Conservation (phyloP, 2,888 invertebrate species). For the Drosophila kokeensis region DNA sequence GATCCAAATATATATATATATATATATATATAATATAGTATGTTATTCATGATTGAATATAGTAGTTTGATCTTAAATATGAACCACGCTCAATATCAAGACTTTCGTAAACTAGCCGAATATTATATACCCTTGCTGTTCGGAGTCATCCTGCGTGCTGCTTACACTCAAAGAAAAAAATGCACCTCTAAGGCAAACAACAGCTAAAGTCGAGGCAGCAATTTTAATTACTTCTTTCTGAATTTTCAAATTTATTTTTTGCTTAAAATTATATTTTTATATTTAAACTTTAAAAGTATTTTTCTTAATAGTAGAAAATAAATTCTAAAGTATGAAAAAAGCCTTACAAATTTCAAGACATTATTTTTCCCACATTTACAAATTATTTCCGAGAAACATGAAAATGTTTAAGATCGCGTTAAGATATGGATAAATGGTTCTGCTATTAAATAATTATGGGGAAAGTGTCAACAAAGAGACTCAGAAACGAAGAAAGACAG, state of each 20-base stretch:
- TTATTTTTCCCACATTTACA: not conserved
- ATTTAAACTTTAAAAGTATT: not conserved
- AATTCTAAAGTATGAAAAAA: not conserved
- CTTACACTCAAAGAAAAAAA: not conserved
- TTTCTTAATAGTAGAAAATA: not conserved
- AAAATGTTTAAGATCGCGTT: not conserved
- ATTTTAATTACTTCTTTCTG: not conserved
- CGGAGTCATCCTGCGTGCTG: not conserved
- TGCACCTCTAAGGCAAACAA: rapidly evolving
- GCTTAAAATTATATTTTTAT: not conserved
- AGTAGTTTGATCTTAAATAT: not conserved
- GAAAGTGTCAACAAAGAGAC: rapidly evolving
- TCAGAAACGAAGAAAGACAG: too few species aligned
- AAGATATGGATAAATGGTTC: not conserved
- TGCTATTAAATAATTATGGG: not conserved
- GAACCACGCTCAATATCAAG: not conserved
- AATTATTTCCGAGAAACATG: not conserved
- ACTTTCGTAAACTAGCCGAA: not conserved
- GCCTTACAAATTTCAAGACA: not conserved
- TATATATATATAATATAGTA: not conserved
- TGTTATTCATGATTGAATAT: not conserved
- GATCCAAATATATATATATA: not conserved
- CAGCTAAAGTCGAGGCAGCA: rapidly evolving
- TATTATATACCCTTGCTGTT: too few species aligned
- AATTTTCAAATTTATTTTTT: not conserved